These are phyloP conservation scores for Silurus meridionalis DNA, from an alignment of 2,113 vertebrate species.

Conservation along the genomic window DNA sequence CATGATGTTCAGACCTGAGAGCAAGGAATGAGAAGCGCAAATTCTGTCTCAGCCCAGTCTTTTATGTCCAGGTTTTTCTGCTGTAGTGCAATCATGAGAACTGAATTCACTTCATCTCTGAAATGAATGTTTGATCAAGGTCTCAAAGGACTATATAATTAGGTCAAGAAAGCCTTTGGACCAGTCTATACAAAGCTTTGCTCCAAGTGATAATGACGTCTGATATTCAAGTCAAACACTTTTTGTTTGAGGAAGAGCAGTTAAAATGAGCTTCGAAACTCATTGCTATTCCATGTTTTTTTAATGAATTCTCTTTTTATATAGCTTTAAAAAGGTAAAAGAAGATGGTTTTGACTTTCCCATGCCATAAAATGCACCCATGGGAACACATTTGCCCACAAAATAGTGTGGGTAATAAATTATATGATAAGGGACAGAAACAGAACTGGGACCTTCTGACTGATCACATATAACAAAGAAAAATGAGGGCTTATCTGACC, in stretches of 20 bases:
- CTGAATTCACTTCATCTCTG: background rate
- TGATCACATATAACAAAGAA: background rate
- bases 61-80: background rate
- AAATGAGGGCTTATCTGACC: background rate
- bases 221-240: slow-evolving; percentile 1
- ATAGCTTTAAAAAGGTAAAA: background rate
- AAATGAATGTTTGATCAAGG: background rate
- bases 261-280: background rate
- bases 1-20: background rate
- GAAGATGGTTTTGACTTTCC: background rate
- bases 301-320: background rate
- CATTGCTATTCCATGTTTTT: slow-evolving; percentile 5
- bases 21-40: background rate
- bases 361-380: background rate
- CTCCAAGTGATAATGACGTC: slow-evolving; percentile 7
- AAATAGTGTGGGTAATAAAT: background rate
- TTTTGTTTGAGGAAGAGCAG: slow-evolving; percentile 7
- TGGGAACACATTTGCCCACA: background rate
- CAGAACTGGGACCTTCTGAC: background rate
- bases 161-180: background rate
- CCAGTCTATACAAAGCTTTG: background rate
- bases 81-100: background rate
- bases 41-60: background rate
- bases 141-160: slow-evolving; percentile 20
- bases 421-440: background rate